Conservation (phyloP, 2,888 invertebrate species). For the Clunio marinus region DNA sequence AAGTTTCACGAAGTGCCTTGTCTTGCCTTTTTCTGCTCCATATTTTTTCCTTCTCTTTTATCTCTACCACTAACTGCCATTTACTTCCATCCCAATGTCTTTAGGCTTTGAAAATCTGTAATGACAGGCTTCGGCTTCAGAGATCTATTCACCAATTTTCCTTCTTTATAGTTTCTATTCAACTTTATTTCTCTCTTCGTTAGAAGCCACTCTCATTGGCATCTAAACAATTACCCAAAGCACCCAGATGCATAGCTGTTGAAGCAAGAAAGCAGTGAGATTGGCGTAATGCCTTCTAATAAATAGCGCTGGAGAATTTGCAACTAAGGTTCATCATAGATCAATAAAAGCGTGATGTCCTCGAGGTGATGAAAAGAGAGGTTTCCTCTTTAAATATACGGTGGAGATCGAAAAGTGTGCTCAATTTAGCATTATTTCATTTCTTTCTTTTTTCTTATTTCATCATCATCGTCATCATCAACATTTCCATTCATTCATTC, state of each 20-base stretch:
- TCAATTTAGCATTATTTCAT: neutral
- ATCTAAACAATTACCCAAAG: constrained; percentile 26
- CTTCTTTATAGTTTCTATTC: constrained; percentile 15
- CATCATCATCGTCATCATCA: too few relatives aligned
- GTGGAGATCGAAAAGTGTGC: constrained; percentile 7
- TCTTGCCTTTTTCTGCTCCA: too few relatives aligned
- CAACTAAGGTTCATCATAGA: constrained; percentile 37
- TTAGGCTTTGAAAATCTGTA: constrained; percentile 25
- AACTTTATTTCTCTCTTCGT: constrained; percentile 17
- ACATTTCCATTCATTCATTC: too few relatives aligned
- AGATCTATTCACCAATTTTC: constrained; percentile 27
- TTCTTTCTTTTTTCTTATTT: neutral
- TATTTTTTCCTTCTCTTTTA: neutral
- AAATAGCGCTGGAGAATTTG: neutral
- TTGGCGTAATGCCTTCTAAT: constrained; percentile 37
- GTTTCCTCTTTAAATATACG: neutral
- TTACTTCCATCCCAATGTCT: constrained; percentile 32
- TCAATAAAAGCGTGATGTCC: constrained; percentile 39
- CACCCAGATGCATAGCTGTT: constrained; percentile 31
- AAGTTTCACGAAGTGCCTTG: constrained; percentile 36
- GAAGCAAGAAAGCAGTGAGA: constrained; percentile 15
- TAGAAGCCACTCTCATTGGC: constrained; percentile 35
- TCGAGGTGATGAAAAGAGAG: constrained; percentile 33
- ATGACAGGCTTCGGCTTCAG: constrained; percentile 35
- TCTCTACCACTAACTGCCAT: neutral